Evolutionary conservation across 2,113 vertebrate species (phyloP), one percentile per base, ranked within the genome.

Genomic region (Hippocampus comes): DNA sequence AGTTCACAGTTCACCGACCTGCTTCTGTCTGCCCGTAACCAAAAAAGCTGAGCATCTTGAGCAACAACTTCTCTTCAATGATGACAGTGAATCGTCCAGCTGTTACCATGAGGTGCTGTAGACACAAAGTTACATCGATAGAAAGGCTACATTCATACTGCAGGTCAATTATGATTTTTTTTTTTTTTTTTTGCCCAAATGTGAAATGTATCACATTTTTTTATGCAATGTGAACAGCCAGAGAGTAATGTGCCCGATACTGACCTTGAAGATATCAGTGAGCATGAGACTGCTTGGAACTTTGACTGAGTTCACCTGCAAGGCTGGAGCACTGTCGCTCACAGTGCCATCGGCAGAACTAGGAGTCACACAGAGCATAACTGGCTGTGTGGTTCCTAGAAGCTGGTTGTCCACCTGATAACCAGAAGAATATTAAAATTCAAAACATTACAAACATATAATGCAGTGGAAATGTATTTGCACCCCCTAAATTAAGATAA

Each of bases 251-350:
- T 20, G 38, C 55, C 12, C 38, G 30, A 51, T 3, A 2, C 82
- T 89, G 86, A 98, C 97, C 94, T 99, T 99, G 90, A 96, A 99
- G 68, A 99, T 95, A 72, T 96, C 95, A 18, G 95, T 98, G 69
- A 99, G 93, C 3, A 94, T 84, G 0, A 93, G 98, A 82, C 91
- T 96, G 86, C 97, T 98, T 79, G 97, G 96, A 64, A 97, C 93
- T 82, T 95, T 97, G 86, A 99, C 93, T 0, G 96, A 92, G 48
- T 98, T 99, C 70, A 99, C 85, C 83, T 99, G 94, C 79, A 99
- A 89, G 0, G 96, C 95, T 0, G 95, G 93, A 3, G 94, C 94
- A 0, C 87, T 86, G 68, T 98, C 96, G 0, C 78, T 15, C 0
- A 86, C 76, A n/a, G 84, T 91, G 4, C 87, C 91, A 63, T 98